Evolutionary conservation across 2,888 invertebrate species (phyloP).

Genomic region (Platerodrilus igneus): DNA sequence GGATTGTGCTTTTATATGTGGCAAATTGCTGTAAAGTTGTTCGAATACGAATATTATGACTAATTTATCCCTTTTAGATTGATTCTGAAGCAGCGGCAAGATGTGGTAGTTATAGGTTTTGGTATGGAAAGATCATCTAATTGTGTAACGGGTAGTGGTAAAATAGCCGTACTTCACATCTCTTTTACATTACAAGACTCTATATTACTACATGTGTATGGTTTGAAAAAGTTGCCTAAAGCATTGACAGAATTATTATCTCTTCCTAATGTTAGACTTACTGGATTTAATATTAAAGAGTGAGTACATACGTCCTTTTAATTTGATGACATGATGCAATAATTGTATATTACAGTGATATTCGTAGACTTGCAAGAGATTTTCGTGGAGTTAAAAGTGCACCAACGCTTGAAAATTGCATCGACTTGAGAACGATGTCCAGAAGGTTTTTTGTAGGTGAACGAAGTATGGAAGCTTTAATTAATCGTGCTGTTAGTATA

Average conservation of each 20-base stretch:
- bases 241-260: slow-evolving; percentile 52
- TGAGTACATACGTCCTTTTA: slow-evolving; percentile 37
- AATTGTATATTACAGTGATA: slow-evolving; percentile 50
- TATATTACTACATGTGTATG: slow-evolving; percentile 55
- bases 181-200: slow-evolving; percentile 56
- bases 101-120: slow-evolving; percentile 60
- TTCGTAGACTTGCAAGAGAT: slow-evolving; percentile 59
- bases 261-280: slow-evolving; percentile 55
- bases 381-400: slow-evolving; percentile 54
- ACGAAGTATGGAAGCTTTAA: slow-evolving; percentile 55
- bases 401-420: slow-evolving; percentile 54
- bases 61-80: no score
- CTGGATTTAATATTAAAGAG: slow-evolving; percentile 63
- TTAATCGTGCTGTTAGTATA: slow-evolving; percentile 53
- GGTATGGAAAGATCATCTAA: slow-evolving; percentile 65
- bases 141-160: slow-evolving; percentile 56
- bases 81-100: no score
- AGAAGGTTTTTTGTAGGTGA: no score
- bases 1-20: no score
- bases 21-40: no score
- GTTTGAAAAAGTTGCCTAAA: slow-evolving; percentile 55
- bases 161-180: slow-evolving; percentile 59
- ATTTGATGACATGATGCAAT: slow-evolving; percentile 6
- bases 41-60: no score
- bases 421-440: slow-evolving; percentile 56